These are phyloP conservation scores for pig (Sus scrofa) DNA, from an alignment of 2,113 vertebrate genomes.

Conservation along the genomic window T2T-Sscrofa CM000813.6:151931501-151932000, in stretches of 20 bases:
- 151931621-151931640: not conserved
- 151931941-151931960: constrained; percentile 38
- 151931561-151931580: constrained; percentile 17
- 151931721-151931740: not conserved
- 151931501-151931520: not conserved
- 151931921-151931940: not conserved
- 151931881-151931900: constrained; percentile 58
- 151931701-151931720: constrained; percentile 22
- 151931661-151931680: constrained; percentile 17
- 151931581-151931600: not conserved
- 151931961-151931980: constrained; percentile 64
- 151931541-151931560: constrained; percentile 32
- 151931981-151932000: constrained; percentile 64
- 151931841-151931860: constrained; percentile 73
- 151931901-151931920: constrained; percentile 61
- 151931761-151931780: not conserved
- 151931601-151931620: constrained; percentile 69
- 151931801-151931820: not conserved
- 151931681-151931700: not conserved
- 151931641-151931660: not conserved
- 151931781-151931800: not conserved
- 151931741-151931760: not conserved
- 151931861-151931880: constrained; percentile 50
- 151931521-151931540: not conserved
- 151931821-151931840: constrained; percentile 58